Evolutionary conservation across 2,113 vertebrate genomes (phyloP).

Genomic region (Phalacrocorax pelagicus): DNA sequence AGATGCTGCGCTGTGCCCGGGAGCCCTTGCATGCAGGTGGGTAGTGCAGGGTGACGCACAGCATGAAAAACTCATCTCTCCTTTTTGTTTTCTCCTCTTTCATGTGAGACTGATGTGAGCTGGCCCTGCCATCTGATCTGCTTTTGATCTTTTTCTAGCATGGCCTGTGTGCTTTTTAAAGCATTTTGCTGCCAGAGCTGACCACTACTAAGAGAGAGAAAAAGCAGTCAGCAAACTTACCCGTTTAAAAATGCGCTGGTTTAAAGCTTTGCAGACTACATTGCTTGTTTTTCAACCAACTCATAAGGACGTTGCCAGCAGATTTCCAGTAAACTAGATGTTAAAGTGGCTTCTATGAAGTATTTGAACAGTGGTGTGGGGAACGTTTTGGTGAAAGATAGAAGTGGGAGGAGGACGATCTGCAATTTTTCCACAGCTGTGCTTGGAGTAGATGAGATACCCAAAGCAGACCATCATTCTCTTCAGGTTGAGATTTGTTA

Average conservation of each 20-base stretch:
- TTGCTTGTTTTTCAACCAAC: conserved; percentile 47
- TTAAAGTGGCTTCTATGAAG: conserved; percentile 44
- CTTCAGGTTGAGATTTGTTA: neutral
- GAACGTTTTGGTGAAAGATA: neutral
- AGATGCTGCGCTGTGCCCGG: neutral
- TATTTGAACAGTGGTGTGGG: neutral
- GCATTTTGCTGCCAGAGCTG: neutral
- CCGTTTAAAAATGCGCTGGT: conserved; percentile 16
- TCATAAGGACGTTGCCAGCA: conserved; percentile 1
- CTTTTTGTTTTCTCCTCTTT: conserved; percentile 21
- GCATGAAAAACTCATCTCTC: neutral
- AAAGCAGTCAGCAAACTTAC: conserved; percentile 14
- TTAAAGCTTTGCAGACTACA: conserved; percentile 55
- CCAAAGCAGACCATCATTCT: neutral
- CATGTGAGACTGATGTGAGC: neutral
- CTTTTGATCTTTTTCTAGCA: conserved; percentile 62
- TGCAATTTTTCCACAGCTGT: neutral
- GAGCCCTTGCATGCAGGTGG: neutral
- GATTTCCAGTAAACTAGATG: conserved; percentile 68
- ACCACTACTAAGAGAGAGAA: conserved; percentile 17
- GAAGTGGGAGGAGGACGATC: neutral
- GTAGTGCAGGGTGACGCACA: rapidly evolving
- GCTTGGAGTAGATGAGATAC: neutral
- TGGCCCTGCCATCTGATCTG: neutral
- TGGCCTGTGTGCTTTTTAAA: neutral